Evolutionary conservation across 2,888 invertebrate genomes (phyloP).

Genomic region (Oxytorus armatus): DNA sequence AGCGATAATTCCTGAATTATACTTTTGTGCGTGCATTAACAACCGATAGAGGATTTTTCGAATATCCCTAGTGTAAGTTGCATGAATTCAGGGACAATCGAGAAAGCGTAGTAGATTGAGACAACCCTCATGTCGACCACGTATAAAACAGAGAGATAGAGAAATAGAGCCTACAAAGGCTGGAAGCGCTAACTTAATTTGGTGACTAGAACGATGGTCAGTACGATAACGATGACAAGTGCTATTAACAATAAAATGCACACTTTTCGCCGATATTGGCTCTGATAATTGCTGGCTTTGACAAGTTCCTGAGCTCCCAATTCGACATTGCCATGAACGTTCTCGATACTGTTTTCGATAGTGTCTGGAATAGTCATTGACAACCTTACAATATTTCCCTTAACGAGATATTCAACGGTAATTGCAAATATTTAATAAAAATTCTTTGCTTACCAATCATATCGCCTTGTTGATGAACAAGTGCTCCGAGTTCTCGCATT

Average conservation of each 20-base stretch:
- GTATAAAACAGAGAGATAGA: constrained; percentile 35
- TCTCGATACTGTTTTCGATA: constrained; percentile 93
- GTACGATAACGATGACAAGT: constrained; percentile 88
- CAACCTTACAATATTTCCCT: constrained; percentile 85
- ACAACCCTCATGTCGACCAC: constrained; percentile 55
- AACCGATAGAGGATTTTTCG: constrained; percentile 44
- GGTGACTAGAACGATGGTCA: constrained; percentile 88
- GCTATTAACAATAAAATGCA: constrained; percentile 89
- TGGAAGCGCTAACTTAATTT: constrained; percentile 82
- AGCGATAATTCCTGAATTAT: constrained; percentile 52
- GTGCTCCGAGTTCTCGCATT: constrained; percentile 90
- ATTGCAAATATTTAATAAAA: background rate
- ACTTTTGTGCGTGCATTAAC: constrained; percentile 63
- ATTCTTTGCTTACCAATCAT: constrained; percentile 88
- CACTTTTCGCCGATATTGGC: constrained; percentile 90
- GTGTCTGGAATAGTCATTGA: constrained; percentile 87
- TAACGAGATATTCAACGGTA: constrained; percentile 73
- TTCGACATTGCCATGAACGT: constrained; percentile 90
- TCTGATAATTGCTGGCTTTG: constrained; percentile 93
- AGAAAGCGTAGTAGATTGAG: constrained; percentile 61
- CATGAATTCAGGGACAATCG: constrained; percentile 39
- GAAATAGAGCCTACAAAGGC: constrained; percentile 72
- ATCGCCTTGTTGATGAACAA: constrained; percentile 91
- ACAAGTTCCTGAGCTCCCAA: constrained; percentile 91
- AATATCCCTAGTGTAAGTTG: constrained; percentile 14